These are phyloP conservation scores for Porphyrio hochstetteri DNA, from an alignment of 2,113 vertebrate species.

Conservation along the genomic window DNA sequence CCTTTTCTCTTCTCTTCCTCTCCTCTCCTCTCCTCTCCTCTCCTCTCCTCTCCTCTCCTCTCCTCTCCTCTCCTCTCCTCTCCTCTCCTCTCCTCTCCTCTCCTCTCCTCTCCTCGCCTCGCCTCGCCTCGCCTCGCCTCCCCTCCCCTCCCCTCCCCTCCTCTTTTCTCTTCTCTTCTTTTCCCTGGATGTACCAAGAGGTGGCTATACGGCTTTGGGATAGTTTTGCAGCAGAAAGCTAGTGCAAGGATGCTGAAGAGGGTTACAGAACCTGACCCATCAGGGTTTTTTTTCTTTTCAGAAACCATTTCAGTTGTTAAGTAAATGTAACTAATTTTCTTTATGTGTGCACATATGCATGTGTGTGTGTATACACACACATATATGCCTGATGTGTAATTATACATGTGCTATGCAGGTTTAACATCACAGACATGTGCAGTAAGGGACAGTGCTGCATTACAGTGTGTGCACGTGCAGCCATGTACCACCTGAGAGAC, in stretches of 20 bases:
- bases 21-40: too few species aligned
- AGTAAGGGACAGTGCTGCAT: background rate
- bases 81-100: too few species aligned
- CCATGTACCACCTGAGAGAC: background rate
- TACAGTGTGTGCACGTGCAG: background rate
- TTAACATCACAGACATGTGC: background rate
- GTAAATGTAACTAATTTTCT: background rate
- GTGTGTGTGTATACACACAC: background rate
- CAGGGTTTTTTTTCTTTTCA: background rate
- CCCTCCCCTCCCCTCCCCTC: too few species aligned
- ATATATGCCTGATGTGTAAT: background rate
- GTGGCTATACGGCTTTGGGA: background rate
- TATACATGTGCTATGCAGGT: background rate
- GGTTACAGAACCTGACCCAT: background rate
- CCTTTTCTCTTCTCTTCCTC: too few species aligned
- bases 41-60: too few species aligned
- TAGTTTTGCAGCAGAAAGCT: background rate
- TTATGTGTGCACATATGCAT: background rate
- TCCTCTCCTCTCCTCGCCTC: too few species aligned
- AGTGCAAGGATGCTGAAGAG: background rate
- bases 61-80: too few species aligned
- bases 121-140: too few species aligned
- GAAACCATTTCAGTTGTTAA: background rate
- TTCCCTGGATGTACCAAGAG: background rate
- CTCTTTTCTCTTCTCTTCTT: too few species aligned